phyloP scores from a whole-genome alignment of 2,797 vertebrate genomes.

The Enteromius anoplus region DNA sequence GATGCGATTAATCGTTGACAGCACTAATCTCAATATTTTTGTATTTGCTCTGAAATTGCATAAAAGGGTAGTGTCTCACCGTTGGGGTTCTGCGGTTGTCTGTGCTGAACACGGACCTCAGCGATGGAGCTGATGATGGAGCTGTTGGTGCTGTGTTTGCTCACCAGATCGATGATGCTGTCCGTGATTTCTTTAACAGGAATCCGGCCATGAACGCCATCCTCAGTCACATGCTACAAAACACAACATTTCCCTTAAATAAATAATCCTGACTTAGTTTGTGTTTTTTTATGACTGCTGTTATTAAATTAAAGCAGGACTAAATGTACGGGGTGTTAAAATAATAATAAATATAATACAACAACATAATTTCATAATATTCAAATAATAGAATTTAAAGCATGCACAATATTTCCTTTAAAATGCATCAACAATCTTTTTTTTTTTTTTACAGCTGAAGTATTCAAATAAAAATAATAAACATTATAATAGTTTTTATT shows the following conservation, averaged over 20 bases:
- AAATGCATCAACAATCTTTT: too few species aligned
- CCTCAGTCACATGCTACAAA: slow-evolving; percentile 79
- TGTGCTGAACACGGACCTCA: slow-evolving; percentile 83
- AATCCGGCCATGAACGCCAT: slow-evolving; percentile 74
- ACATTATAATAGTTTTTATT: neutral
- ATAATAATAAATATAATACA: neutral
- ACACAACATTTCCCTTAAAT: neutral
- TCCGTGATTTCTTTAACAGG: slow-evolving; percentile 85
- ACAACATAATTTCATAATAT: neutral
- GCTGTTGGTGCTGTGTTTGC: slow-evolving; percentile 83
- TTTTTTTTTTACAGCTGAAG: too few species aligned
- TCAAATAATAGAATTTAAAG: neutral
- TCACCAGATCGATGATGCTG: slow-evolving; percentile 85
- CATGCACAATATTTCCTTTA: neutral
- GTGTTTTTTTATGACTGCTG: neutral
- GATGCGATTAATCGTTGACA: too few species aligned
- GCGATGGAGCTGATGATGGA: slow-evolving; percentile 83
- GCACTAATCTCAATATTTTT: neutral
- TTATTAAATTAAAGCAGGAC: neutral
- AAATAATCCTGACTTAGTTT: neutral
- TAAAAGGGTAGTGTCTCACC: slow-evolving; percentile 57
- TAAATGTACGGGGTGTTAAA: neutral
- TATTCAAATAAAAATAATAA: neutral
- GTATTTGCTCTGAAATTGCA: neutral
- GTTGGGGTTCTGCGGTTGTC: slow-evolving; percentile 62